Conservation (phyloP, 2,113 vertebrate genomes). For the Athene noctua region DNA sequence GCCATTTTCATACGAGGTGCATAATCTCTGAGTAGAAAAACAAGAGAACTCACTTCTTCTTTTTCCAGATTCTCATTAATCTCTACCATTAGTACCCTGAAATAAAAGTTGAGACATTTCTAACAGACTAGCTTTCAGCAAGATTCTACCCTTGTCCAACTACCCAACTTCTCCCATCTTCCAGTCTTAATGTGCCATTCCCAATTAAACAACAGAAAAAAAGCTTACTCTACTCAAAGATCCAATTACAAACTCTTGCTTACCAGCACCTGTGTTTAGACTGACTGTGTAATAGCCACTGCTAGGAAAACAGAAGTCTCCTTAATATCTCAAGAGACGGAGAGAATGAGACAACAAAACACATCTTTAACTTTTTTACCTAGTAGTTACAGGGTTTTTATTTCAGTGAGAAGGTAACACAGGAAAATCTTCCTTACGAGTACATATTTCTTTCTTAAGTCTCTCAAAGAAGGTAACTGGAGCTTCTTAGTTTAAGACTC, state of each 20-base stretch:
- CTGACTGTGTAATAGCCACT: background rate
- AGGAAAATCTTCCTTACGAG: background rate
- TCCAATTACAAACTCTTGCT: background rate
- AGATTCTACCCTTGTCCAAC: background rate
- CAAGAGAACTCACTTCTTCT: slow-evolving; percentile 79
- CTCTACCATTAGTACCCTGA: slow-evolving; percentile 85
- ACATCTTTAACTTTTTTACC: background rate
- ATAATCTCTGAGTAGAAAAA: slow-evolving; percentile 78
- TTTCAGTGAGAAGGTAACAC: background rate
- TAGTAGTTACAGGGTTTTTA: background rate
- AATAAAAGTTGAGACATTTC: slow-evolving; percentile 33
- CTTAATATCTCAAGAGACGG: background rate
- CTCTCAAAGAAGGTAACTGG: background rate
- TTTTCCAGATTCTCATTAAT: slow-evolving; percentile 81
- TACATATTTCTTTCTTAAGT: background rate
- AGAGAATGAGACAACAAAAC: background rate
- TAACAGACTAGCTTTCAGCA: background rate
- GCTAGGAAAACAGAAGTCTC: background rate
- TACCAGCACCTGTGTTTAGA: background rate
- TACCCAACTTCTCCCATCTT: background rate
- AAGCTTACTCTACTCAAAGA: background rate
- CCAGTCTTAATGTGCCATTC: background rate
- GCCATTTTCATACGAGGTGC: slow-evolving; percentile 71
- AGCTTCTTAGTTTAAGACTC: background rate
- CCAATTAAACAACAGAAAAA: background rate